These are phyloP conservation scores for Apodemus sylvaticus DNA, from an alignment of 2,113 vertebrate genomes.

Conservation along the genomic window DNA sequence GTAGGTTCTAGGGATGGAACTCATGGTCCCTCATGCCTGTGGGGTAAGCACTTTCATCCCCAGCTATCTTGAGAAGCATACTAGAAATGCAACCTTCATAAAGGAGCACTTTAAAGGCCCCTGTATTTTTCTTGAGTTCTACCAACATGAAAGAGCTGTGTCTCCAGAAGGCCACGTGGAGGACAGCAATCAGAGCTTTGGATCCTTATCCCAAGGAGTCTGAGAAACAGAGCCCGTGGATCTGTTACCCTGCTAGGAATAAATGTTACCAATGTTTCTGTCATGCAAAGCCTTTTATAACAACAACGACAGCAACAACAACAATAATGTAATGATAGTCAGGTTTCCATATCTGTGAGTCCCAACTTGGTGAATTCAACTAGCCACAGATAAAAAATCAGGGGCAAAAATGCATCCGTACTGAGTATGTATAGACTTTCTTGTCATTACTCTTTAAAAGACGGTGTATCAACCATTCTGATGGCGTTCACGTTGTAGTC, in stretches of 20 bases:
- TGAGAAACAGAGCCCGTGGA: not conserved
- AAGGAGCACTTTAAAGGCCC: not conserved
- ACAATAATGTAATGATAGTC: not conserved
- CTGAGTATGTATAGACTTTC: not conserved
- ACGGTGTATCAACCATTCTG: not conserved
- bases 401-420: not conserved
- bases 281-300: not conserved
- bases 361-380: not conserved
- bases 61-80: not conserved
- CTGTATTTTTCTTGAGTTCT: not conserved
- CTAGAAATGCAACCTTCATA: not conserved
- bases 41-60: not conserved
- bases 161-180: not conserved
- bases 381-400: not conserved
- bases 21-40: not conserved
- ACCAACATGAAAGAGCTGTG: not conserved
- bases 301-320: not conserved
- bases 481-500: not conserved
- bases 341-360: not conserved
- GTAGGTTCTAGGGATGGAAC: not conserved
- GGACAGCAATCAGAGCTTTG: not conserved
- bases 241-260: conserved; percentile 32
- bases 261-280: not conserved
- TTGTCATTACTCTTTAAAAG: not conserved
- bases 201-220: not conserved